These are phyloP conservation scores for Sycon ciliatum DNA, from an alignment of 37 sponge, comb jelly and placozoan genomes.

Conservation along the genomic window DNA sequence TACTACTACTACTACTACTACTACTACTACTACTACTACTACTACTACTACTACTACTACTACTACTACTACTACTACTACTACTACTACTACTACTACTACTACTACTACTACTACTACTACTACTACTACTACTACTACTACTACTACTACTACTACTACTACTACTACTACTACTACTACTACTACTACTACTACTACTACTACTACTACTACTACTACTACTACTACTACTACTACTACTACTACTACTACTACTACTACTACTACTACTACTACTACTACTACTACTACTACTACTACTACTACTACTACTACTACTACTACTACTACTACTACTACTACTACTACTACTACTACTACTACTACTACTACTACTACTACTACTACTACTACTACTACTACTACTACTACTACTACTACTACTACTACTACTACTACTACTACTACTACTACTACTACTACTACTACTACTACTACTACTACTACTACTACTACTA, in stretches of 20 bases:
- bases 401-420: slow-evolving; percentile 8
- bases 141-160: slow-evolving; percentile 8
- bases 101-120: slow-evolving; percentile 2
- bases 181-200: slow-evolving; percentile 6
- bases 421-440: not conserved
- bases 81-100: not conserved
- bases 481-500: slow-evolving; percentile 6
- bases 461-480: not conserved
- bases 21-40: slow-evolving; percentile 8
- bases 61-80: slow-evolving; percentile 2
- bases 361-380: slow-evolving; percentile 6
- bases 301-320: slow-evolving; percentile 6
- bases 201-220: slow-evolving; percentile 8
- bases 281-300: slow-evolving; percentile 8
- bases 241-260: not conserved
- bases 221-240: not conserved
- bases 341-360: slow-evolving; percentile 8
- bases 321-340: slow-evolving; percentile 8
- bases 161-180: slow-evolving; percentile 8
- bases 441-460: slow-evolving; percentile 1
- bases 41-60: slow-evolving; percentile 8
- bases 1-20: not conserved
- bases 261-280: slow-evolving; percentile 2
- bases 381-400: slow-evolving; percentile 8
- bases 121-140: slow-evolving; percentile 6